Conservation (phyloP, 1,140 invertebrate species). For the Camponotus floridanus region DNA sequence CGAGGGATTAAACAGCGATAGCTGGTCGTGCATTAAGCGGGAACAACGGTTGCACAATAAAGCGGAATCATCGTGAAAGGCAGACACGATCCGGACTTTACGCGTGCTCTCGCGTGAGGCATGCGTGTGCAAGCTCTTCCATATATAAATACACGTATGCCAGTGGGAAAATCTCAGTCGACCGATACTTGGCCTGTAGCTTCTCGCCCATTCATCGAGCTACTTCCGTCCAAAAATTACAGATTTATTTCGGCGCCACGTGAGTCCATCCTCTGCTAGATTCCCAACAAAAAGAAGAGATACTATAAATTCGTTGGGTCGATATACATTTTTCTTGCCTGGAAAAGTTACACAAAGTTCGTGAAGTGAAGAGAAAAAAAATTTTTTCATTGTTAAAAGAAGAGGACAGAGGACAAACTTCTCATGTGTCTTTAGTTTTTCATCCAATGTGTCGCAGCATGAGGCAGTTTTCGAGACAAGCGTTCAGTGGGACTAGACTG, state of each 20-base stretch:
- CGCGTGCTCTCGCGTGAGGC: slow-evolving; percentile 50
- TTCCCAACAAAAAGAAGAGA: background rate
- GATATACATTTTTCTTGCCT: background rate
- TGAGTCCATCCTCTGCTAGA: background rate
- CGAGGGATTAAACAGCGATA: slow-evolving; percentile 11
- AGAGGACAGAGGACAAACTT: background rate
- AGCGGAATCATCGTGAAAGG: slow-evolving; percentile 42
- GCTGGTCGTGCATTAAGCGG: background rate
- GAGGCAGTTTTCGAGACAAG: background rate
- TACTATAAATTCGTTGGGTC: background rate
- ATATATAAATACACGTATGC: slow-evolving; percentile 81
- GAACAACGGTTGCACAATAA: slow-evolving; percentile 20
- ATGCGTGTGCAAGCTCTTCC: slow-evolving; percentile 70
- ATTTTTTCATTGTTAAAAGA: background rate
- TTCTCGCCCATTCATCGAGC: slow-evolving; percentile 8
- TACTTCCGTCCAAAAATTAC: background rate
- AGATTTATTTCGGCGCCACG: background rate
- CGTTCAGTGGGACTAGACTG: background rate
- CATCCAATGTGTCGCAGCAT: background rate
- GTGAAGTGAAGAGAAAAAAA: background rate
- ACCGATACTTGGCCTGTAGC: slow-evolving; percentile 56
- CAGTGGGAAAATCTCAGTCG: slow-evolving; percentile 78
- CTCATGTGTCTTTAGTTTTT: background rate
- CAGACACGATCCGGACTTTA: slow-evolving; percentile 28
- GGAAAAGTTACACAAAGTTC: background rate